Conservation (phyloP, 2,888 invertebrate genomes). For the Ditula angustiorana region DNA sequence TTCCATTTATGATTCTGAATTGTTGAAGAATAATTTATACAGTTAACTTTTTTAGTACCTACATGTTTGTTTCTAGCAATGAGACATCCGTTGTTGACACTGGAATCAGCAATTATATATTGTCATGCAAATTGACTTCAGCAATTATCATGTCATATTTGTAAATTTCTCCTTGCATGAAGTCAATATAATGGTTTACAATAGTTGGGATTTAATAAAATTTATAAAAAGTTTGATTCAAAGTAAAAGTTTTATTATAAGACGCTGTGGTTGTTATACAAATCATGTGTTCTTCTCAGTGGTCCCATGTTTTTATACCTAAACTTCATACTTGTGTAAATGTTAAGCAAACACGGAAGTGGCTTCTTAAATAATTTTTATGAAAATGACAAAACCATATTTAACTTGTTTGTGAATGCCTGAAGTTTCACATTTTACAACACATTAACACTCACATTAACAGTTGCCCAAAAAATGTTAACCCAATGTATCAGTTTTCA, state of each 20-base stretch:
- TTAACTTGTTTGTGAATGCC: too few species aligned
- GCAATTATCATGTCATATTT: constrained; percentile 2
- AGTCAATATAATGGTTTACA: background rate
- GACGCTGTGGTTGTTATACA: too few species aligned
- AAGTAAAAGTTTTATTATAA: background rate
- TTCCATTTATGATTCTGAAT: constrained; percentile 7
- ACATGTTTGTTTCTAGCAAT: background rate
- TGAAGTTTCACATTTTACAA: too few species aligned
- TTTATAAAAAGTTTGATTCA: background rate
- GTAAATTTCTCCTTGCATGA: constrained; percentile 12
- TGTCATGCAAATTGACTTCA: constrained; percentile 15
- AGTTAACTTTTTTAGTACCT: background rate
- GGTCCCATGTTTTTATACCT: too few species aligned
- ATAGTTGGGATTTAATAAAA: background rate
- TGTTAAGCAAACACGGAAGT: too few species aligned
- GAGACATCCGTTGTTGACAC: background rate
- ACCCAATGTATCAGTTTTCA: too few species aligned
- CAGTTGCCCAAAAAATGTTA: too few species aligned
- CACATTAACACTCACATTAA: too few species aligned
- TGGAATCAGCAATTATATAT: constrained; percentile 6
- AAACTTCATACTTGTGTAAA: too few species aligned
- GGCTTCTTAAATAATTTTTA: too few species aligned
- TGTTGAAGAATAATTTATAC: background rate
- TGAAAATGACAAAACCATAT: too few species aligned
- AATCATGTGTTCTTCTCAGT: too few species aligned